Evolutionary conservation across 2,797 vertebrate genomes (phyloP).

Genomic region (Coccyzus lansbergi): DNA sequence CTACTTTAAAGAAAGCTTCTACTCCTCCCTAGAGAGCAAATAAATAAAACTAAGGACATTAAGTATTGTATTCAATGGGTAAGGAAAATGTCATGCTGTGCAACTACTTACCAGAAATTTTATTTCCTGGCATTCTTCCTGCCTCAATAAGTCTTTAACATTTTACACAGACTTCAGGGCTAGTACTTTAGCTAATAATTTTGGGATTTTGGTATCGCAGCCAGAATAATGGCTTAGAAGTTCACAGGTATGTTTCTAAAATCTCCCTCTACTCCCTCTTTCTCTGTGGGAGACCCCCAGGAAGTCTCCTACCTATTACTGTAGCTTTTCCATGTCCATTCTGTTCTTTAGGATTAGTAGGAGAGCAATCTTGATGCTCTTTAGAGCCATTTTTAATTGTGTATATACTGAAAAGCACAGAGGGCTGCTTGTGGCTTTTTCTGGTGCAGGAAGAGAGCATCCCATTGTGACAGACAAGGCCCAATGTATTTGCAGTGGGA

Average conservation of each 20-base stretch:
- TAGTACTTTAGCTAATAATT: neutral
- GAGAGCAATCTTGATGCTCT: neutral
- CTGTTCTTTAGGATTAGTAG: neutral
- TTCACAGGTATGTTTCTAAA: neutral
- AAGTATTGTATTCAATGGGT: neutral
- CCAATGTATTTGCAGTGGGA: neutral
- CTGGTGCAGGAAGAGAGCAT: neutral
- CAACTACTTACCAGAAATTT: neutral
- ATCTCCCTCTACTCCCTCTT: neutral
- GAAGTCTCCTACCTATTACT: neutral
- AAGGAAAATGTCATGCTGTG: neutral
- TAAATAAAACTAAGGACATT: constrained; percentile 3
- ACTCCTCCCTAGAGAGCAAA: neutral
- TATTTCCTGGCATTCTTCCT: neutral
- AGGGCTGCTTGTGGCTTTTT: neutral
- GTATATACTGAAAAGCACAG: neutral
- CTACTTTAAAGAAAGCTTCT: neutral
- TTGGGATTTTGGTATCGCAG: neutral
- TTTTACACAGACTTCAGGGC: neutral
- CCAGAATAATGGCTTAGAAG: neutral
- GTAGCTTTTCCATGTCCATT: neutral
- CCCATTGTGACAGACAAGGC: neutral
- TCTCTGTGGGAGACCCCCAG: neutral
- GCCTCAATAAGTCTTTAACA: neutral
- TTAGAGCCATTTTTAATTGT: neutral